phyloP scores from a whole-genome alignment of 2,888 invertebrate species.

The Drosophila setosimentum region DNA sequence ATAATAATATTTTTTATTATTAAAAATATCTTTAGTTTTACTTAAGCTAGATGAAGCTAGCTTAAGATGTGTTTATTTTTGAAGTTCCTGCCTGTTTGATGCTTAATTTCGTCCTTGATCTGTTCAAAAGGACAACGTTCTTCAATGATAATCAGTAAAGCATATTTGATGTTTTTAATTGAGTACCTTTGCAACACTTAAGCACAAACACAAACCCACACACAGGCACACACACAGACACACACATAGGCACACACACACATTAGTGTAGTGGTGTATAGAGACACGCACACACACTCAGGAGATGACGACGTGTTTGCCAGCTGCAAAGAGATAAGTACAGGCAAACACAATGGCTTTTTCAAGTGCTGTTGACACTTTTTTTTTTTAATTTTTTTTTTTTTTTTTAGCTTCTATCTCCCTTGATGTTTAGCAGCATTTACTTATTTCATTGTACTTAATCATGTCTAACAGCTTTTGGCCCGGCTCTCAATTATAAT shows the following conservation, averaged over 20 bases:
- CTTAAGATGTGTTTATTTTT: slow-evolving; percentile 1
- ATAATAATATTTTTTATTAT: not conserved
- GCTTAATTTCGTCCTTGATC: slow-evolving; percentile 64
- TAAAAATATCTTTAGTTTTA: not conserved
- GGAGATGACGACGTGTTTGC: slow-evolving; percentile 38
- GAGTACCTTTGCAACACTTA: slow-evolving; percentile 73
- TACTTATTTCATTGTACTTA: slow-evolving; percentile 80
- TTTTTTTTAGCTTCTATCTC: slow-evolving; percentile 26
- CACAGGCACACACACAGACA: slow-evolving; percentile 1
- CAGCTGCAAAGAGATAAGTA: slow-evolving; percentile 49
- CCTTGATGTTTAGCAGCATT: slow-evolving; percentile 55
- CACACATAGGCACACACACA: slow-evolving; percentile 18
- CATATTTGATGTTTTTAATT: slow-evolving; percentile 79
- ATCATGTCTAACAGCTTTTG: slow-evolving; percentile 66
- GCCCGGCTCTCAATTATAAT: slow-evolving; percentile 59
- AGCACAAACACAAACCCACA: slow-evolving; percentile 29
- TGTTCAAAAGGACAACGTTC: slow-evolving; percentile 39
- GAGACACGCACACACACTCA: slow-evolving; percentile 3
- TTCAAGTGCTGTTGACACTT: slow-evolving; percentile 69
- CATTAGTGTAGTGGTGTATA: not conserved
- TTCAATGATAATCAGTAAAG: slow-evolving; percentile 54
- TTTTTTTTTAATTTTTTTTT: not conserved
- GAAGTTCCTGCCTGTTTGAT: not conserved
- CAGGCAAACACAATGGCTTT: slow-evolving; percentile 73
- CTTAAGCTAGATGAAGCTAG: not conserved